Conservation (phyloP, 2,888 invertebrate species). For the Chrysolina americana region DNA sequence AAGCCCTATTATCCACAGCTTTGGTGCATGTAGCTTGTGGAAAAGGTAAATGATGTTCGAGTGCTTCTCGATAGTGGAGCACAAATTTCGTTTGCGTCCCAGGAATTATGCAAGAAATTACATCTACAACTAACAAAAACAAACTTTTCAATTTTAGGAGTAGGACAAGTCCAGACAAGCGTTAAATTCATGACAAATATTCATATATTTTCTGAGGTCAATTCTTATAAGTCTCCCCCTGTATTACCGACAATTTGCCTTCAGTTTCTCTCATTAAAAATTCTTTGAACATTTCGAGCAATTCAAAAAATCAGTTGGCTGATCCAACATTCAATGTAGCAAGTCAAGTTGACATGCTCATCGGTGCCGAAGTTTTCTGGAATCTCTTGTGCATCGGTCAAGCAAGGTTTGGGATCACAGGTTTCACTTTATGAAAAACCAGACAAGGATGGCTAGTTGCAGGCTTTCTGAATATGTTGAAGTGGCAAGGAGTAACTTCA, state of each 20-base stretch:
- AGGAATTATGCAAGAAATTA: too few relatives aligned
- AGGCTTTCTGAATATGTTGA: constrained; percentile 27
- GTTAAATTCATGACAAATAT: constrained; percentile 26
- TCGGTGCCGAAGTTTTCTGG: constrained; percentile 43
- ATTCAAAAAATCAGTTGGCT: constrained; percentile 35
- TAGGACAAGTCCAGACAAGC: constrained; percentile 29
- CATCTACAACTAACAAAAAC: constrained; percentile 9
- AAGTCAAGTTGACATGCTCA: constrained; percentile 40
- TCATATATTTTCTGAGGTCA: constrained; percentile 25
- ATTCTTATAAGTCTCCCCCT: constrained; percentile 28
- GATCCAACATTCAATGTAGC: constrained; percentile 43
- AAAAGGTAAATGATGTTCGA: not conserved
- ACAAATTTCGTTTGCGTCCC: too few relatives aligned
- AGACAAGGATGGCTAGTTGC: constrained; percentile 45
- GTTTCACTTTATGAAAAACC: constrained; percentile 36
- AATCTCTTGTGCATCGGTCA: constrained; percentile 33
- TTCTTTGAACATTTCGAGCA: constrained; percentile 34
- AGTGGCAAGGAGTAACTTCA: not conserved
- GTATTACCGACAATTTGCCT: constrained; percentile 35
- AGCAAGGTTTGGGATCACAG: constrained; percentile 30
- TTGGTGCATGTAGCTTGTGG: too few relatives aligned
- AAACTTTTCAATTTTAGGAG: constrained; percentile 34
- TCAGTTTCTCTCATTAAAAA: constrained; percentile 32
- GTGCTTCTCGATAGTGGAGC: constrained; percentile 29
- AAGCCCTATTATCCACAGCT: too few relatives aligned